Evolutionary conservation across 2,113 vertebrate species (phyloP).

Genomic region (Pagrus major): DNA sequence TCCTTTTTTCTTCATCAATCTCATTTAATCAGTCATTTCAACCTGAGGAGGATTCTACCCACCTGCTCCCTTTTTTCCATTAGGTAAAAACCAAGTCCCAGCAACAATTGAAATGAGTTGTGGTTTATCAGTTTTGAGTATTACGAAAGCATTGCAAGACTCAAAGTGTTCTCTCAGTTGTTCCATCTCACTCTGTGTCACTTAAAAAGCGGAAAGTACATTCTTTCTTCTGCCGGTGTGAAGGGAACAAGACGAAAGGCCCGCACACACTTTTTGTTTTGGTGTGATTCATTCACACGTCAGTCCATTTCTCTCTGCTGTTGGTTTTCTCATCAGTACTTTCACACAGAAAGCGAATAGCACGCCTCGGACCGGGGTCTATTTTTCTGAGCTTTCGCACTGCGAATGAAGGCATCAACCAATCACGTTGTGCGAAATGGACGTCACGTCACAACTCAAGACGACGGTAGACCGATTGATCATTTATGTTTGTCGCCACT

Average conservation of each 20-base stretch:
- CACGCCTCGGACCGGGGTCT: no score
- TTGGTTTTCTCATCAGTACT: no score
- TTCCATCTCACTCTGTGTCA: background rate
- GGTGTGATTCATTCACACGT: no score
- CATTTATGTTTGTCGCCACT: no score
- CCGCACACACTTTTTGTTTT: no score
- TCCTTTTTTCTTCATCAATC: slow-evolving; percentile 62
- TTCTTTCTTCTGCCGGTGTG: background rate
- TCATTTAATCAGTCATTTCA: slow-evolving; percentile 63
- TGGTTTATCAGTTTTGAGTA: background rate
- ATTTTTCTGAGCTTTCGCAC: no score
- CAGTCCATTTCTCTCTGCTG: no score
- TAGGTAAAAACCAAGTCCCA: background rate
- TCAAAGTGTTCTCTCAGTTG: background rate
- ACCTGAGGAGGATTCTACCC: slow-evolving; percentile 39
- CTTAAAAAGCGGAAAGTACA: background rate
- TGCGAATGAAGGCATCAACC: no score
- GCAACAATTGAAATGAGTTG: background rate
- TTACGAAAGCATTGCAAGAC: background rate
- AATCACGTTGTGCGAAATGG: no score
- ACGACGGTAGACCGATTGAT: no score
- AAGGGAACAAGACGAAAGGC: background rate
- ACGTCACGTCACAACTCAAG: no score
- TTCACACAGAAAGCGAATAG: no score
- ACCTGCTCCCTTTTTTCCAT: slow-evolving; percentile 47